Conservation (phyloP, 2,888 invertebrate genomes). For the Cylindroiulus punctatus region DNA sequence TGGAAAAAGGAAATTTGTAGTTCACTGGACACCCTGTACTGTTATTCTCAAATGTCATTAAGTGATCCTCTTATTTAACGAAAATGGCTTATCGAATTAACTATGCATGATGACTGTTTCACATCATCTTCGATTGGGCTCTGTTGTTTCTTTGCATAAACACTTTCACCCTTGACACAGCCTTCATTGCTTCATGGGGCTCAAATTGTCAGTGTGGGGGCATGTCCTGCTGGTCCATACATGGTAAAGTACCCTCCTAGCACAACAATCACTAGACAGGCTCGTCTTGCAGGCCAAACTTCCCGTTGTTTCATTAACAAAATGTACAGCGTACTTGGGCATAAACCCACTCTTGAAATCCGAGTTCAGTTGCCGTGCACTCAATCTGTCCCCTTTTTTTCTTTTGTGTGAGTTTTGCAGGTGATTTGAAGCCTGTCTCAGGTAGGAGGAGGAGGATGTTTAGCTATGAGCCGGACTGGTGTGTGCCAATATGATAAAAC, state of each 20-base stretch:
- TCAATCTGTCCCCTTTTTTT: conserved; percentile 51
- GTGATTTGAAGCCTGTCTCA: conserved; percentile 47
- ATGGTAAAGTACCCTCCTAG: background rate
- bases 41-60: too few species aligned
- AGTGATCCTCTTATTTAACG: too few species aligned
- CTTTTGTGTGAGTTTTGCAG: conserved; percentile 52
- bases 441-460: conserved; percentile 49
- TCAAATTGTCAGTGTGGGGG: background rate
- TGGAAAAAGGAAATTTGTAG: too few species aligned
- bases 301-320: background rate
- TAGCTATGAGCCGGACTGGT: conserved; percentile 49
- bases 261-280: background rate
- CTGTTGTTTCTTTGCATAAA: too few species aligned
- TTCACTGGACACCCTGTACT: too few species aligned
- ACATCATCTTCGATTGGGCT: too few species aligned
- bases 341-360: conserved; percentile 15
- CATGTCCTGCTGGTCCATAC: background rate
- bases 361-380: conserved; percentile 10
- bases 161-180: background rate
- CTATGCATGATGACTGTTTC: too few species aligned
- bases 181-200: background rate
- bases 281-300: background rate
- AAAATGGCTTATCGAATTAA: too few species aligned
- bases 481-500: conserved; percentile 41
- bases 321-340: background rate